These are phyloP conservation scores for Anguilla megastoma DNA, from an alignment of 2,797 vertebrate species.

Conservation along the genomic window DNA sequence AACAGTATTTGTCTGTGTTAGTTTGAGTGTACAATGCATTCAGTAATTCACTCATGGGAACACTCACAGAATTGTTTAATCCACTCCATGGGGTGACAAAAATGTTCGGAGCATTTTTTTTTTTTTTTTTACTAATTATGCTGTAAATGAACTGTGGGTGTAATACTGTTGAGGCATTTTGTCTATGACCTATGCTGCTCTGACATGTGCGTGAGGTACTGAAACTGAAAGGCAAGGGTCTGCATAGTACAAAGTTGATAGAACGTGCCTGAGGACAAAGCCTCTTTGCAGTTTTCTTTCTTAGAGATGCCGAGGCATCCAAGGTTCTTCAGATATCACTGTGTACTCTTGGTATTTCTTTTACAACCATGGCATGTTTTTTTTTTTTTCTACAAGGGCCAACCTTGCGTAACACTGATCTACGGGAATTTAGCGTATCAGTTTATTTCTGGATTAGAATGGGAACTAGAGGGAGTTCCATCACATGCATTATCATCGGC, in stretches of 20 bases:
- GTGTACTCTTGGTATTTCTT: not conserved
- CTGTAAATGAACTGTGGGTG: slow-evolving; percentile 39
- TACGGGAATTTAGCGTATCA: not conserved
- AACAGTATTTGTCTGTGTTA: slow-evolving; percentile 64
- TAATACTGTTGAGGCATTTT: slow-evolving; percentile 38
- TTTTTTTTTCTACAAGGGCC: not conserved
- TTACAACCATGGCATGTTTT: not conserved
- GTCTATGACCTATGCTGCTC: slow-evolving; percentile 51
- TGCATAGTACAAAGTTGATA: slow-evolving; percentile 39
- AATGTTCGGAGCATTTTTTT: slow-evolving; percentile 57
- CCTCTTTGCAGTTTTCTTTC: not conserved
- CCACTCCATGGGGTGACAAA: slow-evolving; percentile 59
- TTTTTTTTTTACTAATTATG: slow-evolving; percentile 42
- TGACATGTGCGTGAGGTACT: slow-evolving; percentile 63
- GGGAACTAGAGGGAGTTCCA: not conserved
- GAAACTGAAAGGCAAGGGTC: slow-evolving; percentile 51
- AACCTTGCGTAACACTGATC: not conserved
- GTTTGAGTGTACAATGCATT: slow-evolving; percentile 27
- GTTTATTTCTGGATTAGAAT: slow-evolving; percentile 24
- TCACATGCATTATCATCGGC: not conserved
- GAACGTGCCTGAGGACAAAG: slow-evolving; percentile 35
- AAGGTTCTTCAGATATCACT: not conserved
- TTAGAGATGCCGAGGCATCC: not conserved
- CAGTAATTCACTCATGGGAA: slow-evolving; percentile 16
- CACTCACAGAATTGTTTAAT: slow-evolving; percentile 40